Evolutionary conservation across 1,140 invertebrate species (phyloP).

Genomic region (Yoshiicerus persimilis): DNA sequence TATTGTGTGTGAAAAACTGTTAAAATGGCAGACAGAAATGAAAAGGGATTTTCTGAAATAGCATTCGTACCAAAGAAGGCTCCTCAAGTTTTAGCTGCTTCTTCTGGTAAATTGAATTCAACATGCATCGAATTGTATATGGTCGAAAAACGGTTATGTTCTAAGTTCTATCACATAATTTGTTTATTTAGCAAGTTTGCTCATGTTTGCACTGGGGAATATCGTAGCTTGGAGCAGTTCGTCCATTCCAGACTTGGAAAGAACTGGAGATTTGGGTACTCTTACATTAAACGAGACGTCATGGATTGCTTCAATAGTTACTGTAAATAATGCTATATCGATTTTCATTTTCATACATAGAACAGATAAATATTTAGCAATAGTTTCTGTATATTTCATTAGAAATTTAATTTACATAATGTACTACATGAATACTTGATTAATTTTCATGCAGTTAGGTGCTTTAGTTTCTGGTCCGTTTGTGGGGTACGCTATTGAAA

Average conservation of each 20-base stretch:
- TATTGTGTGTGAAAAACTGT: not conserved
- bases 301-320: slow-evolving; percentile 71
- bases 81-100: slow-evolving; percentile 34
- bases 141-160: not conserved
- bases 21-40: not conserved
- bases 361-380: not conserved
- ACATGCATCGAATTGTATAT: not conserved
- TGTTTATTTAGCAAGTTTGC: slow-evolving; percentile 43
- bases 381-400: not conserved
- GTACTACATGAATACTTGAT: too few species aligned
- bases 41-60: not conserved
- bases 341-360: not conserved
- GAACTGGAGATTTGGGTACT: slow-evolving; percentile 57
- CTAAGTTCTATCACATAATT: too few species aligned
- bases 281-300: slow-evolving; percentile 61
- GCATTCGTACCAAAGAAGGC: slow-evolving; percentile 22
- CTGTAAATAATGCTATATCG: slow-evolving; percentile 56
- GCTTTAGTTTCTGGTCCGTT: slow-evolving; percentile 72
- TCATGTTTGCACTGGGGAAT: slow-evolving; percentile 64
- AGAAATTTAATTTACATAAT: not conserved
- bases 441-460: slow-evolving; percentile 58
- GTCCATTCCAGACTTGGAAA: slow-evolving; percentile 64
- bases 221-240: slow-evolving; percentile 78
- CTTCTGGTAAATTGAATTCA: not conserved
- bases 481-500: slow-evolving; percentile 69